These are phyloP conservation scores for Noctua fimbriata DNA, from an alignment of 2,888 invertebrate species.

Conservation along the genomic window DNA sequence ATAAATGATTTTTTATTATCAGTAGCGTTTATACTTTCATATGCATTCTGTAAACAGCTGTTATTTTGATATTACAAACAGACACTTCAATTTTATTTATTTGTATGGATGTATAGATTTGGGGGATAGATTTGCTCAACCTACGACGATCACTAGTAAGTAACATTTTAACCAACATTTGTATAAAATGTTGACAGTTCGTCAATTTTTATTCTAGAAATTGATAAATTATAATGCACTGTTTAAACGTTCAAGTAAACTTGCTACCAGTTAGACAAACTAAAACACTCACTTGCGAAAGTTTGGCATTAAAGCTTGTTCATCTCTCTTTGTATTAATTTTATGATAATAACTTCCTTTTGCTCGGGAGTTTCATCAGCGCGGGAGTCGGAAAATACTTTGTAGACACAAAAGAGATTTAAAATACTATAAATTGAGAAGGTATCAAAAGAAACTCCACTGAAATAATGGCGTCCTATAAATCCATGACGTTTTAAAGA, in stretches of 20 bases:
- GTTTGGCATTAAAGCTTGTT: too few relatives aligned
- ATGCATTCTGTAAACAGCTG: too few relatives aligned
- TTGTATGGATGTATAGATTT: too few relatives aligned
- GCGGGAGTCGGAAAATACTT: neutral
- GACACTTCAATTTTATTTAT: too few relatives aligned
- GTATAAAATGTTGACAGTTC: neutral
- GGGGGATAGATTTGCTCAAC: neutral
- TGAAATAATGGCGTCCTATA: neutral
- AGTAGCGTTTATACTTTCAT: too few relatives aligned
- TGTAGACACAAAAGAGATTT: neutral
- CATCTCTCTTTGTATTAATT: neutral
- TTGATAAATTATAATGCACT: neutral
- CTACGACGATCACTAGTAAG: neutral
- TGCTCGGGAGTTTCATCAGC: neutral
- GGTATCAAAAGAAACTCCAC: neutral
- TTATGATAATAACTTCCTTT: neutral
- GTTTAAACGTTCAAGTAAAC: neutral
- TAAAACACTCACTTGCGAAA: too few relatives aligned
- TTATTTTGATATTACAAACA: too few relatives aligned
- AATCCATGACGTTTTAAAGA: too few relatives aligned
- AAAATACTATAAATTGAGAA: neutral
- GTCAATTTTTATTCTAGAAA: neutral
- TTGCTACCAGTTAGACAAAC: neutral
- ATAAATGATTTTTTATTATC: too few relatives aligned
- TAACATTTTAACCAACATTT: neutral